phyloP scores from a whole-genome alignment of 2,113 vertebrate species.

The Poecile atricapillus region DNA sequence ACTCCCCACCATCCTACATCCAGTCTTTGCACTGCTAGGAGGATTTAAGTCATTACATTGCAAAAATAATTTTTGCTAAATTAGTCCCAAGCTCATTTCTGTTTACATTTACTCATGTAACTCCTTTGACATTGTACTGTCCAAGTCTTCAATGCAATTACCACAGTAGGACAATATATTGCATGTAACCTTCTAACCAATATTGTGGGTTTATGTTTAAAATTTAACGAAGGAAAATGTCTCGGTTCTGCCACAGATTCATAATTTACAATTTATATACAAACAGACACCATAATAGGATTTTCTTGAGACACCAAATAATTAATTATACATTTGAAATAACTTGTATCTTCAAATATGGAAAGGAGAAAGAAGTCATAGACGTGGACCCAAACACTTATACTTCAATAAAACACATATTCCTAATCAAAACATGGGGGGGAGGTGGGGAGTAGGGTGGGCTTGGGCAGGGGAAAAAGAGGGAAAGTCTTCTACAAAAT shows the following conservation, averaged over 20 bases:
- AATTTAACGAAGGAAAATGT: neutral
- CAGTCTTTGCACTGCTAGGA: neutral
- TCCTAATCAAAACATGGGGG: neutral
- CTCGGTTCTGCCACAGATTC: neutral
- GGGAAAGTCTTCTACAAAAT: neutral
- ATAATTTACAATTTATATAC: neutral
- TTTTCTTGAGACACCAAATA: neutral
- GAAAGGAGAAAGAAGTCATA: neutral
- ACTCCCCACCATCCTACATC: neutral
- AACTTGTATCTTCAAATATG: neutral
- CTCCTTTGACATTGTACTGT: neutral
- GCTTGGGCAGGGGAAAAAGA: neutral
- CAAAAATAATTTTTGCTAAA: neutral
- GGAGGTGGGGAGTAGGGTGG: too few relatives aligned
- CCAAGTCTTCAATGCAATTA: neutral
- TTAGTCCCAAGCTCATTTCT: neutral
- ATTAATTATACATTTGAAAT: neutral
- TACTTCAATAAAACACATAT: neutral
- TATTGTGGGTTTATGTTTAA: neutral
- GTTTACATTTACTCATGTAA: neutral
- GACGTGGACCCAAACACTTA: neutral
- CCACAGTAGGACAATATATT: neutral
- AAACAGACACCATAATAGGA: neutral
- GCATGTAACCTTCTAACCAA: neutral
- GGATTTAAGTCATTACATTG: neutral